Base-by-base conservation (phyloP, 2,888 invertebrate species). In the Baccha elongata region DNA sequence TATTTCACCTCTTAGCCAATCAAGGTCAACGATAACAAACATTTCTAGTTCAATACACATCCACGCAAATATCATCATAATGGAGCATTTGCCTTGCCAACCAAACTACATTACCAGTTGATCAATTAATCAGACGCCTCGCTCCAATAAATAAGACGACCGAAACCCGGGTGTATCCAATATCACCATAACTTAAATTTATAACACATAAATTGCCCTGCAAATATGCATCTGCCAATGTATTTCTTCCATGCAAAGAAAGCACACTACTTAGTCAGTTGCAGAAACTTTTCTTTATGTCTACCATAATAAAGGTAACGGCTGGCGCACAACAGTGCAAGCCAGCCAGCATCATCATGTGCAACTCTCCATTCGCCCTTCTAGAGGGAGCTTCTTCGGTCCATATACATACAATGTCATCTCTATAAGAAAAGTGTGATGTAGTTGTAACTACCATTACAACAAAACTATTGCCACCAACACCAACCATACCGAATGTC, bases 111-210 rank as follows among this genome's bases (percentile, higher is more conserved):
- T 44, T 26, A 17, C 10, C 5, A 15, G 19, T 46, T 50, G 42
- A 58, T 74, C 69, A 76, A 76, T 76, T 76, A 76, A 69, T 76
- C 69, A 76, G 44, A 26, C 53, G 46, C 10, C 53, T 53, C 26
- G 37, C 11, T n/a, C 8, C 23, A 37, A 52, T 73, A 79, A 79
- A 79, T 67, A 65, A 37, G 52, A 42, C 40, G 40, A 37, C 26
- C 15, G 46, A 53, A 68, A 46, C 44, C n/a, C 37, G 11, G 60
- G n/a, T 64, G 48, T 62, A 79, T 74, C 62, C 60, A 55, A 79
- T 79, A 73, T 73, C 73, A 29, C 17, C 72, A 73, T 74, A 79
- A 74, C 52, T 79, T 68, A 79, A 60, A 53, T 79, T 72, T 79
- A 73, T 73, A 50, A 73, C 79, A 53, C 74, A 79, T 79, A 79